A percentile compares a stretch with the other conserved stretches of the same genome.
Conservation (phyloP, 2,797 vertebrate species). For the Allobates femoralis region DNA sequence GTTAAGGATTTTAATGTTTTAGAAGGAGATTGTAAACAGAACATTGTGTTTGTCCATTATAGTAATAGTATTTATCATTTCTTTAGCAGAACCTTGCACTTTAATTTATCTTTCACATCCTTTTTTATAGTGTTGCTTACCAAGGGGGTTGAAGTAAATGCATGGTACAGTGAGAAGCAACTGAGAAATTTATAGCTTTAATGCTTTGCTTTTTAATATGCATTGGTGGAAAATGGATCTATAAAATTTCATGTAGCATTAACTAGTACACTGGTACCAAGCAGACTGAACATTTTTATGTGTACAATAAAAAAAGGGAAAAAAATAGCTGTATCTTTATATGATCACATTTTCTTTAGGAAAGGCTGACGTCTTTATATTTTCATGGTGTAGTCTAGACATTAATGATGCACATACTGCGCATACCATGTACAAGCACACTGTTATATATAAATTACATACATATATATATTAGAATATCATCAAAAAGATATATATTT, state of each 20-base stretch:
- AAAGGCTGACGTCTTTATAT: slow-evolving; percentile 44
- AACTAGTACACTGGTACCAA: slow-evolving; percentile 60
- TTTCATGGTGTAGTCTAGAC: slow-evolving; percentile 2
- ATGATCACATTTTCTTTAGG: slow-evolving; percentile 39
- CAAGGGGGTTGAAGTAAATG: slow-evolving; percentile 61
- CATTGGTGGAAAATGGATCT: slow-evolving; percentile 56
- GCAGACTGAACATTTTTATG: slow-evolving; percentile 58
- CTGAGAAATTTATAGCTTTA: slow-evolving; percentile 60
- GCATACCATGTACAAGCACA: background rate
- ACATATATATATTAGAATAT: too few relatives aligned
- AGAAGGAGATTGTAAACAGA: slow-evolving; percentile 51
- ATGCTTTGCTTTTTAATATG: slow-evolving; percentile 61
- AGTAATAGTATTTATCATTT: slow-evolving; percentile 52
- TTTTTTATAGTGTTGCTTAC: slow-evolving; percentile 59
- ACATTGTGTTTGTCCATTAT: slow-evolving; percentile 48
- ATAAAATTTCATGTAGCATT: slow-evolving; percentile 64
- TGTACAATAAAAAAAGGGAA: slow-evolving; percentile 53
- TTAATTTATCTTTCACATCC: slow-evolving; percentile 58
- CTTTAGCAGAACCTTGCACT: slow-evolving; percentile 52
- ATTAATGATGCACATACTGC: slow-evolving; percentile 13
- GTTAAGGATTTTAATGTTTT: slow-evolving; percentile 34
- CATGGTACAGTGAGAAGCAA: slow-evolving; percentile 53
- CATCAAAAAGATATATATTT: too few relatives aligned
- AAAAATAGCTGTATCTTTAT: slow-evolving; percentile 50
- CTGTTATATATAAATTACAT: background rate